Percentiles rank a stretch among this genome's conserved stretches.
phyloP scores from a whole-genome alignment of 1,140 invertebrate species.

The Steinernema khuongi region DNA sequence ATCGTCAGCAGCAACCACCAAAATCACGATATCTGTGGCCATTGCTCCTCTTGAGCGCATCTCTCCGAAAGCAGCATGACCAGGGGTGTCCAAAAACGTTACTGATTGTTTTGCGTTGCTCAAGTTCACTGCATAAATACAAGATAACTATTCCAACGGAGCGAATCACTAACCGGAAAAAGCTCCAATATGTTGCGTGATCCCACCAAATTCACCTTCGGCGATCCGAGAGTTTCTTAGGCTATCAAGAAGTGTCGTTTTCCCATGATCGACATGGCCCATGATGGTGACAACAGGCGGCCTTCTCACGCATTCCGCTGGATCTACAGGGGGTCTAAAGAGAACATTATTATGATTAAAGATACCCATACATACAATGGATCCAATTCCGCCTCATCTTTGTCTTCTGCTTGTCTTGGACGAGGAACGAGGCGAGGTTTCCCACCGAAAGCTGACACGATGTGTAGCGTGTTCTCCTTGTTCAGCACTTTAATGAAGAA shows the following conservation, averaged over 20 bases:
- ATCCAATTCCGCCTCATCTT: constrained; percentile 33
- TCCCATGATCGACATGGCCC: constrained; percentile 99
- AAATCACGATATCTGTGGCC: constrained; percentile 85
- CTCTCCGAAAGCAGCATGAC: constrained; percentile 87
- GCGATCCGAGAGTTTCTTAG: constrained; percentile 80
- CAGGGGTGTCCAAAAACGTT: constrained; percentile 98
- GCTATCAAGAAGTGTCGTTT: constrained; percentile 89
- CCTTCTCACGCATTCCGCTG: constrained; percentile 44
- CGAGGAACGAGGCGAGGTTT: constrained; percentile 33
- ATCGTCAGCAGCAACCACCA: constrained; percentile 97
- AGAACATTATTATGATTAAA: background rate
- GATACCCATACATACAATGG: constrained; percentile 23
- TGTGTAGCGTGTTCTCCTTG: constrained; percentile 23
- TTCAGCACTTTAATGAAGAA: constrained; percentile 25
- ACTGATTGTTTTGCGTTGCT: constrained; percentile 69
- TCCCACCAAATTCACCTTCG: constrained; percentile 90
- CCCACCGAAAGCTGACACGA: constrained; percentile 27
- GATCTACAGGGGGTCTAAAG: background rate
- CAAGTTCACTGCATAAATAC: constrained; percentile 65
- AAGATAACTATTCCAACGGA: constrained; percentile 15
- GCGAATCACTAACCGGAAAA: constrained; percentile 69
- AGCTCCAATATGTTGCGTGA: constrained; percentile 98
- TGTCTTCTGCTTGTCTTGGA: constrained; percentile 29
- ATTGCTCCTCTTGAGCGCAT: constrained; percentile 69
- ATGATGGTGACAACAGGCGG: constrained; percentile 80